Conservation (phyloP, 2,797 vertebrate species). For the Tapirus indicus region DNA sequence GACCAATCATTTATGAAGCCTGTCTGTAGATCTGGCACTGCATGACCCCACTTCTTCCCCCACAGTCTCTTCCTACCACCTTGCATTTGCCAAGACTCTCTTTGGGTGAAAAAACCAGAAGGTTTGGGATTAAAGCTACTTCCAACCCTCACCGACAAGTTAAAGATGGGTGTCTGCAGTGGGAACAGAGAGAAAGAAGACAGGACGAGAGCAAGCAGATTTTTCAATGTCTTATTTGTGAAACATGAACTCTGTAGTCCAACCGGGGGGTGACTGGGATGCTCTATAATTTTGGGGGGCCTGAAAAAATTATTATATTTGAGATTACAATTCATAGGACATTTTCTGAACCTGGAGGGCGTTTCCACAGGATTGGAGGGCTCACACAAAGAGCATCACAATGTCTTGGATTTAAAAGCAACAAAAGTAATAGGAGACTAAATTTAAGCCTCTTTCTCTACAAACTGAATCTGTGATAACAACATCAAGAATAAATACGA, state of each 20-base stretch:
- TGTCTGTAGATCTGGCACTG: neutral
- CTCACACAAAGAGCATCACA: slow-evolving; percentile 55
- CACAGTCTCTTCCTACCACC: neutral
- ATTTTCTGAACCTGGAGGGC: slow-evolving; percentile 43
- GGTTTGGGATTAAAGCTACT: neutral
- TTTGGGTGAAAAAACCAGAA: neutral
- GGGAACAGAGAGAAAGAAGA: neutral
- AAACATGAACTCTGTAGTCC: neutral
- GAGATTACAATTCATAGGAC: neutral
- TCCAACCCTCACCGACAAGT: neutral
- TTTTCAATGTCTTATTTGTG: neutral
- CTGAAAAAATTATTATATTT: neutral
- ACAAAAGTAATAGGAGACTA: slow-evolving; percentile 33
- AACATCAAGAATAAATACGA: slow-evolving; percentile 76
- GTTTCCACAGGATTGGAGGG: slow-evolving; percentile 37
- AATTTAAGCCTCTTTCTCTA: slow-evolving; percentile 76
- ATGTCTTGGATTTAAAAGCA: slow-evolving; percentile 70
- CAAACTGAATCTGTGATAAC: slow-evolving; percentile 69
- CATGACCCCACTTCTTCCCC: neutral
- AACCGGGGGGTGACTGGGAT: neutral
- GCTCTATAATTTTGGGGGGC: neutral
- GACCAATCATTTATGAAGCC: neutral
- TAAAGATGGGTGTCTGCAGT: neutral
- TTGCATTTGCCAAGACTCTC: neutral
- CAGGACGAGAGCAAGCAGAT: neutral